Conservation (phyloP, 2,113 vertebrate genomes). For the Bucco capensis region DNA sequence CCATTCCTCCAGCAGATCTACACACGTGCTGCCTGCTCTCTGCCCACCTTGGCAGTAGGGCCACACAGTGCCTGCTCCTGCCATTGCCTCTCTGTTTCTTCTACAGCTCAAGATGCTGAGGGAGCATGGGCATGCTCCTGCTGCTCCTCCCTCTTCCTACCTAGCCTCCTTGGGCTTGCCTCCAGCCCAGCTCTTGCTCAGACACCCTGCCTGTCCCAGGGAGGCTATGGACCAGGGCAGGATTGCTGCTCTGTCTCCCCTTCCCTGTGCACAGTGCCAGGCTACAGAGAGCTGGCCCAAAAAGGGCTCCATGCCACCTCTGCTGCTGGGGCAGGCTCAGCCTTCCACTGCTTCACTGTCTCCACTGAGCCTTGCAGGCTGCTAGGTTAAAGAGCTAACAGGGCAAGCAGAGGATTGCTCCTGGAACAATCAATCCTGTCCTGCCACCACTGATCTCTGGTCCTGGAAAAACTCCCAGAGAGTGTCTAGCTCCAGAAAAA, state of each 20-base stretch:
- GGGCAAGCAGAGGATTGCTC: neutral
- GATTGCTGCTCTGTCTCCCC: neutral
- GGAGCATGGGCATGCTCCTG: neutral
- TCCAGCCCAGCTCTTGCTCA: neutral
- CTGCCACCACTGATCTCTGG: neutral
- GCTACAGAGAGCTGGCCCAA: neutral
- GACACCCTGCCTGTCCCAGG: neutral
- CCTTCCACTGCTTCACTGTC: neutral
- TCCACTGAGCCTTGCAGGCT: neutral
- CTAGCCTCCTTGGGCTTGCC: neutral
- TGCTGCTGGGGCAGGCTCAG: neutral
- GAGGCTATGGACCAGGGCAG: neutral
- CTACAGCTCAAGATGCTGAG: neutral
- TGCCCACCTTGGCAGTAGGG: neutral
- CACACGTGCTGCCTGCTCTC: neutral
- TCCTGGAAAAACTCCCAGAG: neutral
- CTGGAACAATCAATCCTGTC: no score
- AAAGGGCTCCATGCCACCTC: neutral
- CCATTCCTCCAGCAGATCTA: accelerated
- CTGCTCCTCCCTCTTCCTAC: neutral
- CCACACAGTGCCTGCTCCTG: neutral
- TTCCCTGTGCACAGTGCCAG: neutral
- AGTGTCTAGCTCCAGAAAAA: neutral
- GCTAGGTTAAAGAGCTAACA: neutral
- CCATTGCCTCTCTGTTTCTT: neutral